Base-by-base conservation (phyloP, 2,113 vertebrate species). In the Herpailurus yagouaroundi region DNA sequence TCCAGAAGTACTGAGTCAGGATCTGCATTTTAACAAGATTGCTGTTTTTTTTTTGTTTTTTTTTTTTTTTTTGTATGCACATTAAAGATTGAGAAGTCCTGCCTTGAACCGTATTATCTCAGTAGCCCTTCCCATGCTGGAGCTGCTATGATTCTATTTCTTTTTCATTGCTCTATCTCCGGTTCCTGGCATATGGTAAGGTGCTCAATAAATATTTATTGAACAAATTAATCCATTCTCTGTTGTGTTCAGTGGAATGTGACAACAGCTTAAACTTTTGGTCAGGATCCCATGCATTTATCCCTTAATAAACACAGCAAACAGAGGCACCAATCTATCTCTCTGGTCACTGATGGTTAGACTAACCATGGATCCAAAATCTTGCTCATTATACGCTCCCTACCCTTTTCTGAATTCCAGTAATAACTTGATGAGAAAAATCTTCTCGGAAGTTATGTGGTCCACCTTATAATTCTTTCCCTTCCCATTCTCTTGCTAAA, bases 141-240 rank as follows among this genome's bases (percentile, higher is more conserved):
- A 74, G 64, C 27, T 68, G 36, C 57, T 87, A 50, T 36, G 52
- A 60, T 91, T 95, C 68, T 57, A 16, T 66, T 97, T 96, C 50
- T 50, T 97, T 96, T 38, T 83, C 48, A 74, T 77, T 88, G 80
- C 55, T 91, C 14, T 52, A 5, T 92, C 52, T 74, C 77, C 84
- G 76, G 33, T 81, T 85, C 36, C 45, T 95, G 87, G 80, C 55
- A 66, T 80, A 66, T 41, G 87, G 10, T 38, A 97, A 83, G 29
- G 55, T 74, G 33, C 55, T 92, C 89, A 90, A 55, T 96, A 98
- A 97, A 96, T 97, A 96, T 94, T 98, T 96, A 96, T 84, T 76
- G 87, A 96, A 41, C 50, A 90, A 96, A 97, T 96, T 87, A 96
- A 92, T 92, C 89, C 80, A 93, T 73, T 96, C 84, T 93, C 79